Evolutionary conservation across 2,888 invertebrate species (phyloP).

Genomic region (Capitulum mitella): DNA sequence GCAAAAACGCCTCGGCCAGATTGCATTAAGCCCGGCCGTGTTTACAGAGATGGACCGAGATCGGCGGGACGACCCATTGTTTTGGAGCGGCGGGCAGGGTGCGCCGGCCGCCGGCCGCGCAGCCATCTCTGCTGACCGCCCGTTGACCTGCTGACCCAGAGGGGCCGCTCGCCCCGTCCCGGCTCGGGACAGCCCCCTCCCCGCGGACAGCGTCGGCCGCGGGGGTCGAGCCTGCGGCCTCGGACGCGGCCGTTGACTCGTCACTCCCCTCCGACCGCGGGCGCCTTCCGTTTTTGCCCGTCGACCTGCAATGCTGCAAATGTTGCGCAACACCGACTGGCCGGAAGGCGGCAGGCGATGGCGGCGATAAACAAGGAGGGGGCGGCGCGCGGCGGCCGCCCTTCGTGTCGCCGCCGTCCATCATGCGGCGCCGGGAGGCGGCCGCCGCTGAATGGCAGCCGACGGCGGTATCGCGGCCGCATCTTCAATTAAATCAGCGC

Average conservation of each 20-base stretch:
- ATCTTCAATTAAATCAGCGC: neutral
- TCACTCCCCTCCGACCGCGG: neutral
- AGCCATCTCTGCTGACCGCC: neutral
- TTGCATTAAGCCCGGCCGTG: neutral
- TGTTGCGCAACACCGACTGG: neutral
- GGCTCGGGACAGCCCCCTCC: too few species aligned
- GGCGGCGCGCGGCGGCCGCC: too few species aligned
- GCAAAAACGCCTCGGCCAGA: neutral
- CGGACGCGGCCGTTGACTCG: neutral
- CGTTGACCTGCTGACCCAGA: neutral
- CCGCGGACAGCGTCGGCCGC: neutral
- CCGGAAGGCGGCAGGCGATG: neutral
- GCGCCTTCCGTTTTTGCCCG: neutral
- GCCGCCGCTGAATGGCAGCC: too few species aligned
- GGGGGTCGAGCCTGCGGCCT: neutral
- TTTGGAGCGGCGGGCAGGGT: neutral
- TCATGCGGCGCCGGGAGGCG: too few species aligned
- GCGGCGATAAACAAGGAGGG: neutral
- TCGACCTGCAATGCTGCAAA: neutral
- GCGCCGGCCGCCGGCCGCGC: too few species aligned
- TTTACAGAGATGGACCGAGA: neutral
- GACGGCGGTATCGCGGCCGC: neutral
- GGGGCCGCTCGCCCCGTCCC: too few species aligned
- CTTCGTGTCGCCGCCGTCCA: too few species aligned
- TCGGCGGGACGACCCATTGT: neutral